Percentiles rank a stretch among this genome's conserved stretches.
Conservation (phyloP, 2,113 vertebrate species). For the Solea senegalensis region DNA sequence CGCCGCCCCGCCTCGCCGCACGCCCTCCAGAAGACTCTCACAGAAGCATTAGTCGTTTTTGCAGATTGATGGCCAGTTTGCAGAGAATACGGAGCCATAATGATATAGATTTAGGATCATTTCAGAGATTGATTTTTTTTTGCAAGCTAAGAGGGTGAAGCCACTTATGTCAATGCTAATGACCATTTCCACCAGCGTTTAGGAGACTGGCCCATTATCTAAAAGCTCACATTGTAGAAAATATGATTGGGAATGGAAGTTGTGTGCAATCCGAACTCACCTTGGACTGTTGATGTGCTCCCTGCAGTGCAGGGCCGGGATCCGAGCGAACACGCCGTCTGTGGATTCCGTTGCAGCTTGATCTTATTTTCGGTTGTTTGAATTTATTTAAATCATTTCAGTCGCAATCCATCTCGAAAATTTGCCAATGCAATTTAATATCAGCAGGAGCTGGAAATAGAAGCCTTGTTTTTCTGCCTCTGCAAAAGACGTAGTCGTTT, state of each 20-base stretch:
- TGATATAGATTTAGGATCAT: conserved; percentile 81
- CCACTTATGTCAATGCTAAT: conserved; percentile 84
- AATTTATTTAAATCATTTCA: conserved; percentile 74
- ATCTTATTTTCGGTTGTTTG: conserved; percentile 78
- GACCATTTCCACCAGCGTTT: conserved; percentile 79
- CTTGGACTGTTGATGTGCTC: conserved; percentile 52
- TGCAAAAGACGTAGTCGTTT: conserved; percentile 51
- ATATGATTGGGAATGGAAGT: conserved; percentile 78
- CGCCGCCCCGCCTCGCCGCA: conserved; percentile 13
- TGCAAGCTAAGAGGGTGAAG: conserved; percentile 81
- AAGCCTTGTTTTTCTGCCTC: conserved; percentile 27
- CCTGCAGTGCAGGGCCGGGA: conserved; percentile 47
- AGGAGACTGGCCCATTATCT: conserved; percentile 79
- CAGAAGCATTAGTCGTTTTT: conserved; percentile 68
- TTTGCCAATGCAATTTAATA: conserved; percentile 55
- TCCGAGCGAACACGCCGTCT: conserved; percentile 57
- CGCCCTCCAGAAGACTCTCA: conserved; percentile 22
- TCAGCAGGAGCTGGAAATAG: conserved; percentile 36
- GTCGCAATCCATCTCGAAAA: conserved; percentile 58
- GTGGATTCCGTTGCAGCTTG: conserved; percentile 71
- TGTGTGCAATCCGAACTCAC: conserved; percentile 79
- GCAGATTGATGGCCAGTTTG: conserved; percentile 77
- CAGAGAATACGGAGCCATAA: conserved; percentile 78
- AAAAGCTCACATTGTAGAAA: conserved; percentile 82
- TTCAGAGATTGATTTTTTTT: conserved; percentile 81